A percentile compares a stretch with the other conserved stretches of the same genome.
phyloP scores from a whole-genome alignment of 2,113 vertebrate genomes.

The Butorides virescens region DNA sequence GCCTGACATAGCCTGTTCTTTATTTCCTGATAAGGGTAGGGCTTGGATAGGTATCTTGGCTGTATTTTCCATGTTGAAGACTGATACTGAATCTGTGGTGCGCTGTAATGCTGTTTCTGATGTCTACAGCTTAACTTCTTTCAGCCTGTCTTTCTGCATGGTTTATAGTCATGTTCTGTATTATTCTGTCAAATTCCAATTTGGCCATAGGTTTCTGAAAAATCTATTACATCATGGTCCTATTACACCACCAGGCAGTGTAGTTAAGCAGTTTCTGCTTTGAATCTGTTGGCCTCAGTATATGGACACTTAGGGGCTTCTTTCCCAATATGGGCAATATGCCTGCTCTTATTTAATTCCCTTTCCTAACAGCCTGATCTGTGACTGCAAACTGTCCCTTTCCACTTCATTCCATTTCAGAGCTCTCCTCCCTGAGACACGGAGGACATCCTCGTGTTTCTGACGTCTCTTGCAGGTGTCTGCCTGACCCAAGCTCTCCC shows the following conservation, averaged over 20 bases:
- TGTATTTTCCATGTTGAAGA: background rate
- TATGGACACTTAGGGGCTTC: background rate
- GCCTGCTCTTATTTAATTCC: background rate
- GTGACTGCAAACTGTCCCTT: background rate
- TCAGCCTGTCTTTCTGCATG: background rate
- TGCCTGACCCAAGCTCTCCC: background rate
- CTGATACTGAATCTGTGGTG: background rate
- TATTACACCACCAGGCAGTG: background rate
- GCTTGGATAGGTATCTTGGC: background rate
- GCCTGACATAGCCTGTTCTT: conserved; percentile 8
- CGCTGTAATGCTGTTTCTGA: background rate
- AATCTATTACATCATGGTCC: background rate
- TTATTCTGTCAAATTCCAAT: background rate
- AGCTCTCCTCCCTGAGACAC: background rate
- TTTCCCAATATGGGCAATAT: background rate
- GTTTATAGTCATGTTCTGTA: background rate
- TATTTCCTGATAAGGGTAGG: conserved; percentile 34
- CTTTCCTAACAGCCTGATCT: background rate
- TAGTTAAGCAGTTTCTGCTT: background rate
- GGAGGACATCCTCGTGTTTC: background rate
- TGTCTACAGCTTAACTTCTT: background rate
- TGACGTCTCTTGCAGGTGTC: background rate
- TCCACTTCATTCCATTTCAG: background rate
- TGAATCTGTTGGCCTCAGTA: background rate
- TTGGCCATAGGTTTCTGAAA: background rate